These are phyloP conservation scores for Hymenopus coronatus DNA, from an alignment of 2,888 invertebrate genomes.

Conservation along the genomic window DNA sequence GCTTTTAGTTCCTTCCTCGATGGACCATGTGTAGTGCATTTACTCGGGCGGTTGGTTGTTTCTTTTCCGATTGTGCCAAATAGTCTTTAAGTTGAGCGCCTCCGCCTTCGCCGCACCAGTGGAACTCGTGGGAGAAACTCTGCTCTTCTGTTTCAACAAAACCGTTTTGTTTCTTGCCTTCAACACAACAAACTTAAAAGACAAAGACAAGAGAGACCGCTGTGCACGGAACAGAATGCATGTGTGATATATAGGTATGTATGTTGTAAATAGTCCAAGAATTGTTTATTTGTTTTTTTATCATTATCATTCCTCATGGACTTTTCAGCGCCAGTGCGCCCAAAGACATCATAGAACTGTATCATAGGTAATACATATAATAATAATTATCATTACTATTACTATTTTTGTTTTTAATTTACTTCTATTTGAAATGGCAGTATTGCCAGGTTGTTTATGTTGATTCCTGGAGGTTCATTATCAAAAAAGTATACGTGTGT, in stretches of 20 bases:
- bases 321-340: background rate
- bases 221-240: background rate
- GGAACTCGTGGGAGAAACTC: background rate
- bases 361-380: constrained; percentile 3
- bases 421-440: background rate
- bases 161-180: background rate
- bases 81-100: constrained; percentile 10
- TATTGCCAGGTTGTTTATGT: background rate
- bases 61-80: constrained; percentile 10
- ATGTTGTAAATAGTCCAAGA: background rate
- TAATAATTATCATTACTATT: background rate
- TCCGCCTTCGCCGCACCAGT: background rate
- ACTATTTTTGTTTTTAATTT: constrained; percentile 8
- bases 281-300: background rate
- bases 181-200: background rate
- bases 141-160: too few species aligned
- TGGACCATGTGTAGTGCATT: background rate
- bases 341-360: background rate
- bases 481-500: background rate
- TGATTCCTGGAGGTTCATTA: background rate
- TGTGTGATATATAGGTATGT: background rate
- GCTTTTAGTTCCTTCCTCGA: background rate
- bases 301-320: background rate
- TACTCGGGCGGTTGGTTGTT: background rate
- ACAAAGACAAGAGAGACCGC: background rate